Percentiles rank a stretch among this genome's conserved stretches.
These are phyloP conservation scores for Panagrolaimus sp. DNA, from an alignment of 1,140 invertebrate species.

Conservation along the genomic window DNA sequence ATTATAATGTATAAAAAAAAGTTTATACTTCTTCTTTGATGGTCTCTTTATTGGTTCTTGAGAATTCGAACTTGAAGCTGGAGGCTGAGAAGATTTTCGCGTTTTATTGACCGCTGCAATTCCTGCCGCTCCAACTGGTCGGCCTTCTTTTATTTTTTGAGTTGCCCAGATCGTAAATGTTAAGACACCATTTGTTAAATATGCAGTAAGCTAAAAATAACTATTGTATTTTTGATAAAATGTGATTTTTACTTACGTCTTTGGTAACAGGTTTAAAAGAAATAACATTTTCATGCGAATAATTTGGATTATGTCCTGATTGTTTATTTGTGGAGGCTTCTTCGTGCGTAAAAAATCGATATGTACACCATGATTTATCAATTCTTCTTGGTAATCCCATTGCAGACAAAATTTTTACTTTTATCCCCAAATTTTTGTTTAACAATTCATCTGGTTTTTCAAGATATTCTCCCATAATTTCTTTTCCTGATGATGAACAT, in stretches of 20 bases:
- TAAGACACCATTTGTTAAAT: neutral
- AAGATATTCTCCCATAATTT: constrained; percentile 44
- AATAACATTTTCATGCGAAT: constrained; percentile 62
- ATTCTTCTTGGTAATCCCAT: constrained; percentile 45
- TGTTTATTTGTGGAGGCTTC: constrained; percentile 60
- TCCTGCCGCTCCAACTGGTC: neutral
- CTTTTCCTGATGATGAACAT: constrained; percentile 60
- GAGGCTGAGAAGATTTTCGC: neutral
- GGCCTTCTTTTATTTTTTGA: constrained; percentile 13
- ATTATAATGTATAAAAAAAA: constrained; percentile 2
- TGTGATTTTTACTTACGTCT: constrained; percentile 59
- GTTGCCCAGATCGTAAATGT: constrained; percentile 10
- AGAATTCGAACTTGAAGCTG: neutral
- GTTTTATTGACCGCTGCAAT: neutral
- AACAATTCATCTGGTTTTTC: constrained; percentile 48
- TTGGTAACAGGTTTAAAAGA: constrained; percentile 60
- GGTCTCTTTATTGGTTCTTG: neutral
- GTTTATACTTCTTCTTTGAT: neutral
- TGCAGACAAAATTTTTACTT: constrained; percentile 55
- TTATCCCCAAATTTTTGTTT: constrained; percentile 47
- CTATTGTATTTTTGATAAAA: neutral
- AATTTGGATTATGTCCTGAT: constrained; percentile 63
- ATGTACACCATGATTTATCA: constrained; percentile 62
- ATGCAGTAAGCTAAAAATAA: neutral
- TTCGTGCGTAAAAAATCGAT: constrained; percentile 63